Conservation (phyloP, 1,140 invertebrate species). For the Amyelois transitella region DNA sequence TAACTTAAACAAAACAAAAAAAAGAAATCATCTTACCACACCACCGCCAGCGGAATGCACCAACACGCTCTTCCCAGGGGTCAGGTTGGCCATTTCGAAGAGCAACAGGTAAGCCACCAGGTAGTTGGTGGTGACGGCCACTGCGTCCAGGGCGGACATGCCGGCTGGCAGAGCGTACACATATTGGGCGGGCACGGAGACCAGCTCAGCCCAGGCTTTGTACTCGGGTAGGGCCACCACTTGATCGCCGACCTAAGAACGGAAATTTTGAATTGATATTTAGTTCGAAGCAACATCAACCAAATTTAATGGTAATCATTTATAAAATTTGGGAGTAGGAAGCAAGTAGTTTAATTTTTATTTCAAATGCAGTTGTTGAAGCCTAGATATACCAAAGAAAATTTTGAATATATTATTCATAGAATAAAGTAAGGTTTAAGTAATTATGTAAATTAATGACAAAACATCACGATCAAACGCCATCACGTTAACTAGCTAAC, state of each 20-base stretch:
- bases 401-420: too few relatives aligned
- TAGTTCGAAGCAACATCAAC: too few relatives aligned
- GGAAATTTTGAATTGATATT: background rate
- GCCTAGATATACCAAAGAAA: too few relatives aligned
- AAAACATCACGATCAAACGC: too few relatives aligned
- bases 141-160: constrained; percentile 86
- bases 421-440: too few relatives aligned
- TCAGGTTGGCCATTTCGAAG: constrained; percentile 87
- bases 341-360: too few relatives aligned
- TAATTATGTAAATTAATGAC: too few relatives aligned
- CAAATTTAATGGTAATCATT: too few relatives aligned
- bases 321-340: too few relatives aligned
- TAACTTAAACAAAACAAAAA: background rate
- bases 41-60: constrained; percentile 91
- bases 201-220: constrained; percentile 90
- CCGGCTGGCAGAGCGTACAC: constrained; percentile 86
- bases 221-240: constrained; percentile 90
- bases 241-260: constrained; percentile 84
- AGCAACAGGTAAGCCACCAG: constrained; percentile 90
- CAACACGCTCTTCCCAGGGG: constrained; percentile 86
- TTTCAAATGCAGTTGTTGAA: too few relatives aligned
- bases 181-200: constrained; percentile 83
- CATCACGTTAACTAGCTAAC: too few relatives aligned
- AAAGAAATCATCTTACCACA: constrained; percentile 82
- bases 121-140: constrained; percentile 90